Conservation (phyloP, 1,140 invertebrate species). For the Gonioctena quinquepunctata region DNA sequence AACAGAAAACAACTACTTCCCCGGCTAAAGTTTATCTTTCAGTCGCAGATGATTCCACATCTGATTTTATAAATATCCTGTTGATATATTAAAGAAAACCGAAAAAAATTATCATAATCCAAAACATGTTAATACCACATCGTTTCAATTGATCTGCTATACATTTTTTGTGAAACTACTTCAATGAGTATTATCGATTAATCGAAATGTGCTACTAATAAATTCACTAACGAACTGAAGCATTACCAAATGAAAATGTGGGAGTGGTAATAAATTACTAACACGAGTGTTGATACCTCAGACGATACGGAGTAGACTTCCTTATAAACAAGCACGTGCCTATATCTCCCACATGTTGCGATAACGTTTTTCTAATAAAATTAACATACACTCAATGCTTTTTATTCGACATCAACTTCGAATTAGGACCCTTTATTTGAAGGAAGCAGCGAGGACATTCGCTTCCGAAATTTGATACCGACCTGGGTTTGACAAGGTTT, state of each 20-base stretch:
- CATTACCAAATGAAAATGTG: neutral
- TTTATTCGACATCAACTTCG: neutral
- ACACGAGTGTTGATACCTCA: neutral
- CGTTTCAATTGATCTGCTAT: too few species aligned
- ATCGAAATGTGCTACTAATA: too few species aligned
- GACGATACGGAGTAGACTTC: neutral
- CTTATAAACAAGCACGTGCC: neutral
- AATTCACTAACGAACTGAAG: neutral
- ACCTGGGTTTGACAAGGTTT: neutral
- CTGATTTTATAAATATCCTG: too few species aligned
- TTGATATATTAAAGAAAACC: too few species aligned
- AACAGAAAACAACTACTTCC: too few species aligned
- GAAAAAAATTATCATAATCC: too few species aligned
- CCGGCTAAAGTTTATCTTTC: too few species aligned
- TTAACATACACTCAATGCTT: neutral
- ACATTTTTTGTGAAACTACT: too few species aligned
- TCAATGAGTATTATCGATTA: too few species aligned
- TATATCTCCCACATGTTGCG: neutral
- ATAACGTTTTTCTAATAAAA: neutral
- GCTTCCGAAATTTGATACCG: neutral
- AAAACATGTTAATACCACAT: too few species aligned
- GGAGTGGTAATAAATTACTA: neutral
- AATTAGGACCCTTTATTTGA: neutral
- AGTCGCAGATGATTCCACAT: too few species aligned
- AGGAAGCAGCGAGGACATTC: neutral